Evolutionary conservation across 1,140 invertebrate genomes (phyloP).

Genomic region (Aphaenogaster floridana): DNA sequence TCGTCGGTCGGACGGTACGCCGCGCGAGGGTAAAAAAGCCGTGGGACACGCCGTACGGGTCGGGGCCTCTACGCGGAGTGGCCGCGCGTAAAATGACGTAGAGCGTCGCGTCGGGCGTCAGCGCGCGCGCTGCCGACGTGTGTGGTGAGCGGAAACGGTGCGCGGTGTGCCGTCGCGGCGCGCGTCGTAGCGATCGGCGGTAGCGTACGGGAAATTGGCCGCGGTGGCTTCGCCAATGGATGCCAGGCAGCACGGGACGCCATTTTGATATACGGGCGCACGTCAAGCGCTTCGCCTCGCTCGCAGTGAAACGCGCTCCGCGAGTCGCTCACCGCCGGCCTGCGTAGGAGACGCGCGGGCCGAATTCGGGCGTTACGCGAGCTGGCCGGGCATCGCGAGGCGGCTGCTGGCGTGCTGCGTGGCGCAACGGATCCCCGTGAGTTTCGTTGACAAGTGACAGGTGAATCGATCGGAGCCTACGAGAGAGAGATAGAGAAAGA

Average conservation of each 20-base stretch:
- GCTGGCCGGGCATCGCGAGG: conserved; percentile 54
- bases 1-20: conserved; percentile 57
- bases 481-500: conserved; percentile 37
- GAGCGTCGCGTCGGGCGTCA: conserved; percentile 64
- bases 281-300: conserved; percentile 80
- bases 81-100: conserved; percentile 78
- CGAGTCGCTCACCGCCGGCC: conserved; percentile 69
- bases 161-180: conserved; percentile 71
- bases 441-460: conserved; percentile 83
- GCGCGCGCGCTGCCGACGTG: conserved; percentile 71
- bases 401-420: conserved; percentile 61
- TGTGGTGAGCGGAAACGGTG: conserved; percentile 75
- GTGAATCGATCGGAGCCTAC: conserved; percentile 81
- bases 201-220: conserved; percentile 77
- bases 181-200: conserved; percentile 72
- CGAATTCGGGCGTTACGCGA: conserved; percentile 62
- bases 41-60: conserved; percentile 51
- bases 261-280: conserved; percentile 85
- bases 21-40: conserved; percentile 63
- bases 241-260: conserved; percentile 82
- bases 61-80: conserved; percentile 64
- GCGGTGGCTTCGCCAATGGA: conserved; percentile 80
- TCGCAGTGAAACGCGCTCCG: conserved; percentile 72
- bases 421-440: conserved; percentile 70
- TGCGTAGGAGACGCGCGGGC: conserved; percentile 61